Evolutionary conservation across 2,888 invertebrate genomes (phyloP).

Genomic region (Flexamia atlantica): DNA sequence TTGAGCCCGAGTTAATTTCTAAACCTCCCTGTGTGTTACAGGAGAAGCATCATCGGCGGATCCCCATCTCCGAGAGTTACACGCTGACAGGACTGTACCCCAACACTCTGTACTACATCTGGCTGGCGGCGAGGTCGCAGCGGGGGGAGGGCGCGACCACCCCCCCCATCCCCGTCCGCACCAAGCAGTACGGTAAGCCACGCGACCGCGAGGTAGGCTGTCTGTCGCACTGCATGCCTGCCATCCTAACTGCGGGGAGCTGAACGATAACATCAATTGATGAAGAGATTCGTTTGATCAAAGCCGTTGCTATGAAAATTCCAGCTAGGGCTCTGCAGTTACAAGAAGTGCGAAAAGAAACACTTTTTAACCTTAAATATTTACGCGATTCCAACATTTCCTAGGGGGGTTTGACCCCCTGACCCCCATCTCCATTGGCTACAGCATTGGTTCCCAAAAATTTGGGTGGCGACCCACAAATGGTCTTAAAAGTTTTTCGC

Average conservation of each 20-base stretch:
- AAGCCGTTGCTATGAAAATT: background rate
- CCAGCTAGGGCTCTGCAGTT: too few species aligned
- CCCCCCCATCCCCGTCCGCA: constrained; percentile 94
- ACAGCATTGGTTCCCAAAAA: too few species aligned
- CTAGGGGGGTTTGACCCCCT: too few species aligned
- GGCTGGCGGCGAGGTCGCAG: constrained; percentile 96
- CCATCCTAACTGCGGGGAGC: constrained; percentile 57
- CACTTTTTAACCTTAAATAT: too few species aligned
- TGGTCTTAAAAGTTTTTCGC: too few species aligned
- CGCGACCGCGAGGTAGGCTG: constrained; percentile 65
- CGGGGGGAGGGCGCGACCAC: constrained; percentile 97
- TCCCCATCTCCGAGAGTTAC: constrained; percentile 88
- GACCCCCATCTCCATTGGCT: too few species aligned
- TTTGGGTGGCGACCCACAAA: too few species aligned
- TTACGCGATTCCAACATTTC: too few species aligned
- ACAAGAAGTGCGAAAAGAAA: too few species aligned
- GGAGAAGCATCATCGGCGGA: constrained; percentile 86
- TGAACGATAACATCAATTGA: too few species aligned
- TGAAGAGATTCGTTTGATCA: background rate
- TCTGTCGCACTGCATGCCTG: constrained; percentile 47
- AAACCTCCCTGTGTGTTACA: too few species aligned
- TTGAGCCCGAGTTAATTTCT: too few species aligned
- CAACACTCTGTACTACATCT: constrained; percentile 97
- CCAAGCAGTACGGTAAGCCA: constrained; percentile 97
- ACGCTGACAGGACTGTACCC: constrained; percentile 95